Conservation (phyloP, 1,140 invertebrate species). For the Ganaspis sp. region DNA sequence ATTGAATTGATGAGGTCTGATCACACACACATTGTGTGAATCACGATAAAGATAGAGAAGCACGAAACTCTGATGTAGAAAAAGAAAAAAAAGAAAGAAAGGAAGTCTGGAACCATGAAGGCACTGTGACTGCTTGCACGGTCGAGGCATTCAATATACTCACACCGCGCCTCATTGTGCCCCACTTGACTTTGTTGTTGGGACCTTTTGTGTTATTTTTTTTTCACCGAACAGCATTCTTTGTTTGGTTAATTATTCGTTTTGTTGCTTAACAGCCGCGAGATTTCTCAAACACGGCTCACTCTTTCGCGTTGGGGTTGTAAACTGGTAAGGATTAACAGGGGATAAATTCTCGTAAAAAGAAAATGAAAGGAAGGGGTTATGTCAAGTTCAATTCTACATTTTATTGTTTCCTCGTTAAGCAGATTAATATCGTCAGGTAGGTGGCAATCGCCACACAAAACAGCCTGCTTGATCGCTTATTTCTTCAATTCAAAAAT, state of each 20-base stretch:
- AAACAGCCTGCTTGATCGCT: neutral
- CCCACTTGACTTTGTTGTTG: slow-evolving; percentile 75
- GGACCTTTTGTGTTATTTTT: slow-evolving; percentile 66
- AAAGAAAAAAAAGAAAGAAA: slow-evolving; percentile 46
- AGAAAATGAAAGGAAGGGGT: neutral
- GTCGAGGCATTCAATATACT: slow-evolving; percentile 69
- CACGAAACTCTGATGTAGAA: slow-evolving; percentile 39
- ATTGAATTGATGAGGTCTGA: slow-evolving; percentile 58
- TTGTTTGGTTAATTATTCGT: slow-evolving; percentile 65
- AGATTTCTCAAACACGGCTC: slow-evolving; percentile 54
- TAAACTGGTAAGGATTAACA: neutral
- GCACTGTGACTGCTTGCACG: slow-evolving; percentile 51
- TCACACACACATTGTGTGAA: slow-evolving; percentile 54
- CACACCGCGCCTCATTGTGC: slow-evolving; percentile 72
- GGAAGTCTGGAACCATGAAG: slow-evolving; percentile 52
- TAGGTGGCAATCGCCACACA: neutral
- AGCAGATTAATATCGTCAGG: neutral
- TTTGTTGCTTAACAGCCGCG: slow-evolving; percentile 61
- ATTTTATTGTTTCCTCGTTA: slow-evolving; percentile 31
- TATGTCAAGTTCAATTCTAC: neutral
- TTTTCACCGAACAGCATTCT: slow-evolving; percentile 55
- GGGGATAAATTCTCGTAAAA: neutral
- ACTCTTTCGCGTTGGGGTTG: slow-evolving; percentile 13
- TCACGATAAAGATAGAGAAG: slow-evolving; percentile 50
- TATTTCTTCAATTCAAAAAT: too few species aligned